Conservation (phyloP, 2,113 vertebrate species). For the Myanophis thanlyinensis region DNA sequence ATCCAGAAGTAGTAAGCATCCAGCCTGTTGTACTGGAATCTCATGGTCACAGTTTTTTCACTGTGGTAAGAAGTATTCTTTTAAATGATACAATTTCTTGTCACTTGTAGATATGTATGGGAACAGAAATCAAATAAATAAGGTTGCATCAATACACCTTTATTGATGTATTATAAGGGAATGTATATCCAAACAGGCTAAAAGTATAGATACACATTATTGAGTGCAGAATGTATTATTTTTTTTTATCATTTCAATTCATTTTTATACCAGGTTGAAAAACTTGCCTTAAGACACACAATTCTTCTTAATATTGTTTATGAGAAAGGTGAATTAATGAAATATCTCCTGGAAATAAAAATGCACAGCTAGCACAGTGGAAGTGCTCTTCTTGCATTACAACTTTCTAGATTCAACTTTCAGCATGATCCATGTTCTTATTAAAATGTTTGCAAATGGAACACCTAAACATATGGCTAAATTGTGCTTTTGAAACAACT, state of each 20-base stretch:
- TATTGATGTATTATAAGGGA: not conserved
- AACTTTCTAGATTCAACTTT: not conserved
- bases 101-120: too few relatives aligned
- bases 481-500: constrained; percentile 34
- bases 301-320: not conserved
- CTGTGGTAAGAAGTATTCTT: not conserved
- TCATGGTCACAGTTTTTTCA: too few relatives aligned
- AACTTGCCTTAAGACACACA: not conserved
- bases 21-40: not conserved
- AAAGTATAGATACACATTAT: not conserved
- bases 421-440: constrained; percentile 41
- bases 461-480: constrained; percentile 44
- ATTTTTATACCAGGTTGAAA: not conserved
- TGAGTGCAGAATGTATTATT: not conserved
- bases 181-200: not conserved
- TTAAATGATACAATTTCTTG: not conserved
- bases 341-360: constrained; percentile 38
- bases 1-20: not conserved
- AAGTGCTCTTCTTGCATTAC: not conserved
- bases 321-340: constrained; percentile 24
- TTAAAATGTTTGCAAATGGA: constrained; percentile 42
- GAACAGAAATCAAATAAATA: not conserved
- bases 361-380: constrained; percentile 16
- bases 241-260: not conserved
- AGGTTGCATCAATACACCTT: not conserved